Evolutionary conservation across 2,888 invertebrate genomes (phyloP).

Genomic region (Falcaria lacertinaria): DNA sequence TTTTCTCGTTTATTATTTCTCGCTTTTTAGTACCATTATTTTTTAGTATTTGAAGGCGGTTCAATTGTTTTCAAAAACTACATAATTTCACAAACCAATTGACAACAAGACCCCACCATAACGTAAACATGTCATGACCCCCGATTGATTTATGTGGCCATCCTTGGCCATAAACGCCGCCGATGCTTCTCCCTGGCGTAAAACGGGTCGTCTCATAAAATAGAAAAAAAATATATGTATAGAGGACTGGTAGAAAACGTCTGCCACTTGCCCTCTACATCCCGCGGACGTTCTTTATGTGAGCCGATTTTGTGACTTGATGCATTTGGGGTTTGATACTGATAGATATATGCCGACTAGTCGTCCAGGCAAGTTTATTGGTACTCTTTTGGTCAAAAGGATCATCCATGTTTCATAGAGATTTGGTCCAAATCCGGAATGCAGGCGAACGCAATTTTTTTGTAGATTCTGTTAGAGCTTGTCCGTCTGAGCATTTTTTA

Average conservation of each 20-base stretch:
- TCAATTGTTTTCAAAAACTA: not conserved
- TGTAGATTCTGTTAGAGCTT: too few relatives aligned
- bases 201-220: conserved; percentile 1
- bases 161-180: conserved; percentile 11
- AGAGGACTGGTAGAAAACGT: conserved; percentile 1
- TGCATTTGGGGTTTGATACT: not conserved
- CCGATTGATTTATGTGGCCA: conserved; percentile 16
- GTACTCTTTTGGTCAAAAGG: too few relatives aligned
- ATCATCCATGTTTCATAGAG: too few relatives aligned
- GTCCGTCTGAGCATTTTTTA: too few relatives aligned
- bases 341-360: too few relatives aligned
- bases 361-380: too few relatives aligned
- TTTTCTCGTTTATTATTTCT: too few relatives aligned
- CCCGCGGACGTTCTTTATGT: not conserved
- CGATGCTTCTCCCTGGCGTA: not conserved
- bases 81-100: not conserved
- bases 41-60: too few relatives aligned
- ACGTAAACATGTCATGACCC: conserved; percentile 17
- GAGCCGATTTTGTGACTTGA: not conserved
- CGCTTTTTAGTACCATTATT: too few relatives aligned
- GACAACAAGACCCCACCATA: not conserved
- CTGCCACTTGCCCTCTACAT: not conserved
- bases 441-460: too few relatives aligned
- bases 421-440: too few relatives aligned
- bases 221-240: conserved; percentile 4